Conservation (phyloP, 1,140 invertebrate genomes). For the Aporrectodea caliginosa region DNA sequence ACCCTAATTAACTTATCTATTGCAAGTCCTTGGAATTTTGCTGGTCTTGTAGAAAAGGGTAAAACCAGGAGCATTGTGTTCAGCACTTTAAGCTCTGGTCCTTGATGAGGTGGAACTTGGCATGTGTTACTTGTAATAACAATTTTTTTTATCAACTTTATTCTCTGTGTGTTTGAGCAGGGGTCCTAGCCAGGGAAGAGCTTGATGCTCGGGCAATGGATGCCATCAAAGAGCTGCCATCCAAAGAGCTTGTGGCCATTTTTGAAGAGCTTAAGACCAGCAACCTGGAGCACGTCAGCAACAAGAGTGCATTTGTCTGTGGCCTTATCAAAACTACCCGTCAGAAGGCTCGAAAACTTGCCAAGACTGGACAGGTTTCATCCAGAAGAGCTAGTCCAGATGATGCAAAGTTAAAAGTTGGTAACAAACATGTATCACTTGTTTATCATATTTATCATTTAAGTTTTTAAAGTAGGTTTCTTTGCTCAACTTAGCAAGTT, state of each 20-base stretch:
- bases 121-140: too few relatives aligned
- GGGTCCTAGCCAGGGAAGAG: slow-evolving; percentile 88
- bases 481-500: too few relatives aligned
- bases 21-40: too few relatives aligned
- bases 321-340: slow-evolving; percentile 97
- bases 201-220: slow-evolving; percentile 92
- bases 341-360: slow-evolving; percentile 64
- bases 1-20: too few relatives aligned
- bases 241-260: slow-evolving; percentile 87
- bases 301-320: slow-evolving; percentile 96
- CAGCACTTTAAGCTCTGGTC: too few relatives aligned
- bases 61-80: too few relatives aligned
- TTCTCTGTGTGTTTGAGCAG: slow-evolving; percentile 42
- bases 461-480: too few relatives aligned
- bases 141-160: too few relatives aligned
- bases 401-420: slow-evolving; percentile 44
- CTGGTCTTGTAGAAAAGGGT: too few relatives aligned
- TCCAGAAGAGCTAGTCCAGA: slow-evolving; percentile 32
- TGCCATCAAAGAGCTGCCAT: slow-evolving; percentile 93
- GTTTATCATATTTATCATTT: too few relatives aligned
- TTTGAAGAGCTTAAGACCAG: slow-evolving; percentile 92
- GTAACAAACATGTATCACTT: too few relatives aligned
- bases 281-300: slow-evolving; percentile 94
- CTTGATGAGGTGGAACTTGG: too few relatives aligned
- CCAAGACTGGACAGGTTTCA: neutral